Base-by-base conservation (phyloP, 1,140 invertebrate species). In the Caenorhabditis remanei region DNA sequence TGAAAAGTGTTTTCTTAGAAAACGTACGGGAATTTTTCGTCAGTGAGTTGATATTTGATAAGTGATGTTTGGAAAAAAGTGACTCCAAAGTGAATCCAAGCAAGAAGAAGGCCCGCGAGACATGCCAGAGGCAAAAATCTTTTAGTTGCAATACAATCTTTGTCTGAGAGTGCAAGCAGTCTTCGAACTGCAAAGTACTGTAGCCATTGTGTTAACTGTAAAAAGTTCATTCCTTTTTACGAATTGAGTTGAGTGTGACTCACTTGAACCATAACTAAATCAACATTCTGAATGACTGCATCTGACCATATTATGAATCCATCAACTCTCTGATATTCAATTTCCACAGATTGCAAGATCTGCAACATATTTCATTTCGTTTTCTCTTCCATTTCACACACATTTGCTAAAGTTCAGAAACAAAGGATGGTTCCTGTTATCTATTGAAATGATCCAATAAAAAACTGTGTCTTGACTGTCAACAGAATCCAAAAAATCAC, bases 21-120 rank as follows among this genome's bases (percentile, higher is more conserved):
- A 24, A n/a, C 67, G 53, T 19, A 88, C 87, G 86, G 61, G 83
- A 90, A 92, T 63, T 89, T 89, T 79, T 89, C 85, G 50, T 92
- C 87, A 5, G 90, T 90, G 14, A 92, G 84, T 75, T 92, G 91
- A 85, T 92, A 92, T 87, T 92, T 92, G 53, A 92, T 93, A 48
- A 86, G 86, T 16, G 91, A 89, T 41, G 90, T 91, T 43, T 91
- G 90, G 24, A 92, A 88, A 85, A 93, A 92, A 2, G 91, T 92
- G 5, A 87, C 61, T 32, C 92, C 91, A 83, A 92, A 92, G 55
- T 91, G 87, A 56, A 93, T 75, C 87, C 84, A 87, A 13, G 86
- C 75, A 21, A 87, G 75, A 48, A 87, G 40, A 41, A 87, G 63
- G 50, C 86, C 86, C 2, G 65, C 84, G 14, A 75, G 11, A 50